Percentiles rank a stretch among this genome's conserved stretches.
phyloP scores from a whole-genome alignment of 2,797 vertebrate genomes.

The Bufotes viridis region DNA sequence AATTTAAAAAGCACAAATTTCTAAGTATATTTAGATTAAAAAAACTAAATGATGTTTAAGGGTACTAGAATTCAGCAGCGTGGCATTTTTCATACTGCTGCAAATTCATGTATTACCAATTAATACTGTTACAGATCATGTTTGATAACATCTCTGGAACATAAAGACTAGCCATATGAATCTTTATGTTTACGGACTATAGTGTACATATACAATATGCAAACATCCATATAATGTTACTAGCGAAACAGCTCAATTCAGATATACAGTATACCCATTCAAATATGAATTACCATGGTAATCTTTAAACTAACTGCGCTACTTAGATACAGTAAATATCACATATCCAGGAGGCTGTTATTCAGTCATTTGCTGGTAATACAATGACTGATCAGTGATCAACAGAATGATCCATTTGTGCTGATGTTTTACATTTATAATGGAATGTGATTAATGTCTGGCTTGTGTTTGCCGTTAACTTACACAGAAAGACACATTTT shows the following conservation, averaged over 20 bases:
- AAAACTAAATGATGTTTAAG: no score
- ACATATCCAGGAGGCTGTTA: neutral
- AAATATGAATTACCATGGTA: neutral
- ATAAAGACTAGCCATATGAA: no score
- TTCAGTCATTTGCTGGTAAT: neutral
- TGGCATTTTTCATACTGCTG: no score
- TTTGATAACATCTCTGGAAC: no score
- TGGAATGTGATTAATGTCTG: neutral
- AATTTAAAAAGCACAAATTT: no score
- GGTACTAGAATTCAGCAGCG: no score
- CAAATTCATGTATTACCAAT: no score
- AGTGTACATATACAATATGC: neutral
- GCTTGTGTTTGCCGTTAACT: neutral
- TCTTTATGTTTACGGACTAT: neutral
- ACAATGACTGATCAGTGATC: slow-evolving; percentile 17
- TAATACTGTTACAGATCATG: neutral
- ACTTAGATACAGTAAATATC: neutral
- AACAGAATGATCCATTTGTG: slow-evolving; percentile 6
- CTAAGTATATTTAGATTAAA: no score
- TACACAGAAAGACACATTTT: neutral
- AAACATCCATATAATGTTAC: neutral
- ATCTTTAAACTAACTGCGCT: neutral
- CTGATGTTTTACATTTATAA: slow-evolving; percentile 21
- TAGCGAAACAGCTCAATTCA: neutral
- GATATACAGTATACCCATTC: neutral